Evolutionary conservation across 1,140 invertebrate genomes (phyloP).

Genomic region (Eupristina koningsbergeri): DNA sequence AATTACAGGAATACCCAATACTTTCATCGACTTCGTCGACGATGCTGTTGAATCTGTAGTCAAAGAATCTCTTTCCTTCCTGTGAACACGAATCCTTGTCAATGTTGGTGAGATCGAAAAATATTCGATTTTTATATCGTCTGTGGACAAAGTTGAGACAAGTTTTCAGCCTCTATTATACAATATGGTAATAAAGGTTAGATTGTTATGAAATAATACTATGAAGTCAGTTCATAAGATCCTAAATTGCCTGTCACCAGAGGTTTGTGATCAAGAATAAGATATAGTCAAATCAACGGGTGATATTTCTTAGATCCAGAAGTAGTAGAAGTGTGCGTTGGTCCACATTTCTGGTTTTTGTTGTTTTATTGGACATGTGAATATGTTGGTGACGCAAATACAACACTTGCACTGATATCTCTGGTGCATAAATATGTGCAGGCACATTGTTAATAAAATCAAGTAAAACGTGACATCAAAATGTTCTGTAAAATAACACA

Average conservation of each 20-base stretch:
- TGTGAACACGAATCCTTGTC: slow-evolving; percentile 85
- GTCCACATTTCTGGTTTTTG: slow-evolving; percentile 23
- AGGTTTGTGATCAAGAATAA: slow-evolving; percentile 1
- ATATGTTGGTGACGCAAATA: slow-evolving; percentile 16
- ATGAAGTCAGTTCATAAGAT: slow-evolving; percentile 16
- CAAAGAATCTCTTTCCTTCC: slow-evolving; percentile 70
- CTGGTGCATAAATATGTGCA: slow-evolving; percentile 44
- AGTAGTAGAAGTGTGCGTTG: slow-evolving; percentile 47
- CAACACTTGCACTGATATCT: slow-evolving; percentile 38
- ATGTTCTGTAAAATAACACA: slow-evolving; percentile 21
- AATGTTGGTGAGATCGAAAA: slow-evolving; percentile 85
- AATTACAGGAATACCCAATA: slow-evolving; percentile 50
- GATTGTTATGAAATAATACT: slow-evolving; percentile 9
- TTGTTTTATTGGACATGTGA: slow-evolving; percentile 3
- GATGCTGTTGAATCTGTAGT: slow-evolving; percentile 59
- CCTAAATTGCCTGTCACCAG: slow-evolving; percentile 40
- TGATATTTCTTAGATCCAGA: slow-evolving; percentile 19
- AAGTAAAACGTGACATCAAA: slow-evolving; percentile 39
- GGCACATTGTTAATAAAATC: slow-evolving; percentile 8
- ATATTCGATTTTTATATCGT: slow-evolving; percentile 83
- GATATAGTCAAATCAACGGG: slow-evolving; percentile 19
- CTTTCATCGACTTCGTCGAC: slow-evolving; percentile 58
- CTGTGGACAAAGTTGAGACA: slow-evolving; percentile 74
- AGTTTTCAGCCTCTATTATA: slow-evolving; percentile 18
- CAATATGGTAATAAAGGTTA: background rate